phyloP scores from a whole-genome alignment of 2,113 vertebrate genomes.

The Lasiurus borealis region DNA sequence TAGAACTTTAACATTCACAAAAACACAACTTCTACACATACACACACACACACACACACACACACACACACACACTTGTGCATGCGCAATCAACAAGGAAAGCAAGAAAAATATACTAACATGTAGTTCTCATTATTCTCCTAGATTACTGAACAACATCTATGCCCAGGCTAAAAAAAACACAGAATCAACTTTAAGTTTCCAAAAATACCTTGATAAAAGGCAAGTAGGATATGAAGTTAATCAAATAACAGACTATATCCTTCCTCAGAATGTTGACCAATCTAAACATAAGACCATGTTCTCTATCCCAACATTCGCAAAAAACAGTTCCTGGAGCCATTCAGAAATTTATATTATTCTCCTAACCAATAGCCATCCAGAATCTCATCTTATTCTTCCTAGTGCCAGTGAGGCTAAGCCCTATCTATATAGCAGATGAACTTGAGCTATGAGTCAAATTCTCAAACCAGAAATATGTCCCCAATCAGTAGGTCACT shows the following conservation, averaged over 20 bases:
- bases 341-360: background rate
- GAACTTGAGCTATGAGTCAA: background rate
- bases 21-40: background rate
- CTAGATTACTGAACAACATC: background rate
- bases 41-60: background rate
- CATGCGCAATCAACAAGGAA: background rate
- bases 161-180: background rate
- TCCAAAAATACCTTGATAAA: conserved; percentile 37
- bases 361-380: background rate
- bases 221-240: conserved; percentile 38
- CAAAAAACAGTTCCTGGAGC: background rate
- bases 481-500: conserved; percentile 64
- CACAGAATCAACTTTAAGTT: background rate
- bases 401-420: background rate
- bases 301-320: background rate
- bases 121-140: background rate
- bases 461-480: background rate
- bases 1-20: background rate
- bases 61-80: too few relatives aligned
- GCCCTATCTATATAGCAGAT: background rate
- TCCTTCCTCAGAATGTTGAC: background rate
- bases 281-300: background rate
- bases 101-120: background rate
- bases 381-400: conserved; percentile 9
- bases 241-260: background rate